phyloP scores from a whole-genome alignment of 2,888 invertebrate species.

The Augiades crinisus region DNA sequence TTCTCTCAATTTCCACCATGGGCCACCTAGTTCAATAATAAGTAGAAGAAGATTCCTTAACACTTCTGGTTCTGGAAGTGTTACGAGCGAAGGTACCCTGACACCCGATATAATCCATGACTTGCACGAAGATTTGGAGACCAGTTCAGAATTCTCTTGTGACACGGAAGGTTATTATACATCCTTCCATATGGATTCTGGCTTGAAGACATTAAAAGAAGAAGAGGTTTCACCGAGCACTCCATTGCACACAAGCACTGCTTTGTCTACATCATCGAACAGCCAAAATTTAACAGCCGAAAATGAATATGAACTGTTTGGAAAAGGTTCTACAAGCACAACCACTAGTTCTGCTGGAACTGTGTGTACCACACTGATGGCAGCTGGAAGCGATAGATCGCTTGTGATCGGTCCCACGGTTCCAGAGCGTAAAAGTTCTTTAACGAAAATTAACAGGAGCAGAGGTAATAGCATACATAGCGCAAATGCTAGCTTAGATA shows the following conservation, averaged over 20 bases:
- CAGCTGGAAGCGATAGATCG: conserved; percentile 84
- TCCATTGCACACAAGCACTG: conserved; percentile 86
- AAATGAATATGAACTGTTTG: conserved; percentile 94
- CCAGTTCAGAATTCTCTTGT: conserved; percentile 95
- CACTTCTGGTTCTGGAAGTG: conserved; percentile 90
- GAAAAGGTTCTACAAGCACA: conserved; percentile 95
- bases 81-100: conserved; percentile 91
- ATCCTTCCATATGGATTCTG: conserved; percentile 98
- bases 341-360: conserved; percentile 95
- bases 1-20: conserved; percentile 83
- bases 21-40: conserved; percentile 86
- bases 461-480: conserved; percentile 73
- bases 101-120: conserved; percentile 92
- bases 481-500: conserved; percentile 80
- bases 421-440: conserved; percentile 91
- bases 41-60: conserved; percentile 85
- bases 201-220: conserved; percentile 92
- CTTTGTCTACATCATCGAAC: conserved; percentile 85
- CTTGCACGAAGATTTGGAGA: conserved; percentile 91
- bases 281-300: conserved; percentile 89
- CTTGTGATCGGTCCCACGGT: conserved; percentile 87
- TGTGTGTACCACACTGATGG: conserved; percentile 91
- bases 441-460: conserved; percentile 81
- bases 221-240: conserved; percentile 83
- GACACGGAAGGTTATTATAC: conserved; percentile 99